These are phyloP conservation scores for Stylophora pistillata DNA, from an alignment of 64 coral and sea anemone genomes.

Conservation along the genomic window DNA sequence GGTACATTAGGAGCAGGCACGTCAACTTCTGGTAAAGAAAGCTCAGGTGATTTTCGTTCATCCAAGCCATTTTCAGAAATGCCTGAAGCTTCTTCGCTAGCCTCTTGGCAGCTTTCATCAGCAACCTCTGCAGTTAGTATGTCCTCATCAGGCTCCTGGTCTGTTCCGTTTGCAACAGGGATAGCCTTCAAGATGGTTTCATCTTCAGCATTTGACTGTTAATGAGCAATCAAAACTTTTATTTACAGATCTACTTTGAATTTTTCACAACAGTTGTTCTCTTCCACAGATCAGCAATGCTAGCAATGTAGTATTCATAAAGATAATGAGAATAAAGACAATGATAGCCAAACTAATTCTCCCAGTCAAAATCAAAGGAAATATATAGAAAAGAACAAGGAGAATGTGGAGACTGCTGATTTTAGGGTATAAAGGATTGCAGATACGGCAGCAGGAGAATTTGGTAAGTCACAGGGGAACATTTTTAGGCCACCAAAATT, in stretches of 20 bases:
- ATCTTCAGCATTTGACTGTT: not conserved
- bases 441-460: no score
- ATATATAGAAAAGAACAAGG: no score
- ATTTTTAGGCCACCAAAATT: no score
- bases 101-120: not conserved
- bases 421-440: no score
- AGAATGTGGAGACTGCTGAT: no score
- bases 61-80: not conserved
- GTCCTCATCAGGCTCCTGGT: not conserved
- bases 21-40: not conserved
- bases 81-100: not conserved
- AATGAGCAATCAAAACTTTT: not conserved
- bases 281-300: no score
- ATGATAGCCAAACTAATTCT: no score
- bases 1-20: not conserved
- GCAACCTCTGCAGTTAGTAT: not conserved
- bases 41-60: not conserved
- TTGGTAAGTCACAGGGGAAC: no score
- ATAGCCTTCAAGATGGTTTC: not conserved
- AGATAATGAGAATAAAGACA: no score
- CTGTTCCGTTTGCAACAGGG: conserved; percentile 34
- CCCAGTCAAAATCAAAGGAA: no score
- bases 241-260: not conserved
- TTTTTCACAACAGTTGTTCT: no score
- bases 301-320: no score